Evolutionary conservation across 35 echinoderm and acorn worm species (phyloP), one percentile per base, ranked within the genome.

Genomic region (Ophiothrix spiculata): DNA sequence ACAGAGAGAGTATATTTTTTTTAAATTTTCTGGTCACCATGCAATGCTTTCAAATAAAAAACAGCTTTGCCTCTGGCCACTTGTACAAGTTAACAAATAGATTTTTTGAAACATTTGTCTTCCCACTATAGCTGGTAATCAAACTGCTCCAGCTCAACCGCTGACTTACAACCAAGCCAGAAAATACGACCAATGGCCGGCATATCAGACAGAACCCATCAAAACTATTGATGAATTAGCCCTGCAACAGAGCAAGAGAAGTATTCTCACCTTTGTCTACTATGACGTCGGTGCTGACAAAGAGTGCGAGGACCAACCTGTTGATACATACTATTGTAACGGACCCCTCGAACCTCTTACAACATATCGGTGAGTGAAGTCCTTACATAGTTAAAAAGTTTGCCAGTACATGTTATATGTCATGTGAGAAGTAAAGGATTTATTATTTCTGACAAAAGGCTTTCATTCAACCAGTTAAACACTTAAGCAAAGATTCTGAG

Each of bases 291-390:
- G 88, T 19, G 32, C 25, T 0, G 64, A 90, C 29, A 16, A 23
- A 23, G 16, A 34, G 1, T 90, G 88, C 74, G 36, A 39, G 15
- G 63, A 38, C 45, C 19, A 69, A n/a, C 64, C 75, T 35, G 39
- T 2, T n/a, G n/a, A n/a, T 2, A 60, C 28, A 15, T 39, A 36
- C 40, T 76, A 76, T 36, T 90, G 88, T 74, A 90, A 90, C 56
- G 88, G 88, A 23, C 80, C 88, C n/a, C 75, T 90, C 15, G 37
- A 78, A 31, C 80, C 88, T 37, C 64, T 90, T 31, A 60, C 88
- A 49, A 49, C 42, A 49, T 49, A 10, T 49, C 42, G 19, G 42
- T 49, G 42, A 10, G 42, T 49, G 42, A 6, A 49, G 19, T 49
- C 42, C 19, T 49, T 49, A 10, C 42, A 6, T 49, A 10, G 42